These are phyloP conservation scores for Molossus alvarezi DNA, from an alignment of 2,797 vertebrate genomes.

Conservation along the genomic window DNA sequence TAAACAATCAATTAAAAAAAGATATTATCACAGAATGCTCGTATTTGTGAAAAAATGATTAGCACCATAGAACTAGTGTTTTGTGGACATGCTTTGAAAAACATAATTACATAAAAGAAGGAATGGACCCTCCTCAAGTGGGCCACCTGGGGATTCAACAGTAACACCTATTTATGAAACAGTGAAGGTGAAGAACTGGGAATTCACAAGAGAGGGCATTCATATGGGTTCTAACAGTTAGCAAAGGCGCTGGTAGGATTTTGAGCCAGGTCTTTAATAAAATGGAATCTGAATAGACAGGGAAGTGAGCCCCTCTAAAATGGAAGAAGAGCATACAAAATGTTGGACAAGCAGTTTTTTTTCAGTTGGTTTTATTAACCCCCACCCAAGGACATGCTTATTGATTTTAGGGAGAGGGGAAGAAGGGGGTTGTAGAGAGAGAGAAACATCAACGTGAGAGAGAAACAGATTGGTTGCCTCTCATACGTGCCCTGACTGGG, in stretches of 20 bases:
- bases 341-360: background rate
- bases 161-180: slow-evolving; percentile 61
- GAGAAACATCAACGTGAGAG: background rate
- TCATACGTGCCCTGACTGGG: background rate
- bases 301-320: background rate
- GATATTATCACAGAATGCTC: slow-evolving; percentile 40
- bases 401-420: too few relatives aligned
- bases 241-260: slow-evolving; percentile 12
- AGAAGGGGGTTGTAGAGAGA: background rate
- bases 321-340: slow-evolving; percentile 32
- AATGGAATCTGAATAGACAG: background rate
- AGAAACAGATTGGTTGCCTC: background rate
- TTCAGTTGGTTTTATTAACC: background rate
- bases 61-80: slow-evolving; percentile 22
- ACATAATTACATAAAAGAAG: slow-evolving; percentile 66
- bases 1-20: background rate
- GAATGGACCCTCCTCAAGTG: slow-evolving; percentile 41
- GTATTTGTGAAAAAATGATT: slow-evolving; percentile 55
- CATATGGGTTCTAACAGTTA: background rate
- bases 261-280: slow-evolving; percentile 30
- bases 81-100: slow-evolving; percentile 46
- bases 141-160: slow-evolving; percentile 44
- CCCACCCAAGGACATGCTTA: too few relatives aligned
- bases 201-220: background rate
- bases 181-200: slow-evolving; percentile 41